Evolutionary conservation across 2,797 vertebrate genomes (phyloP).

Genomic region (Eupleurogrammus muticus): DNA sequence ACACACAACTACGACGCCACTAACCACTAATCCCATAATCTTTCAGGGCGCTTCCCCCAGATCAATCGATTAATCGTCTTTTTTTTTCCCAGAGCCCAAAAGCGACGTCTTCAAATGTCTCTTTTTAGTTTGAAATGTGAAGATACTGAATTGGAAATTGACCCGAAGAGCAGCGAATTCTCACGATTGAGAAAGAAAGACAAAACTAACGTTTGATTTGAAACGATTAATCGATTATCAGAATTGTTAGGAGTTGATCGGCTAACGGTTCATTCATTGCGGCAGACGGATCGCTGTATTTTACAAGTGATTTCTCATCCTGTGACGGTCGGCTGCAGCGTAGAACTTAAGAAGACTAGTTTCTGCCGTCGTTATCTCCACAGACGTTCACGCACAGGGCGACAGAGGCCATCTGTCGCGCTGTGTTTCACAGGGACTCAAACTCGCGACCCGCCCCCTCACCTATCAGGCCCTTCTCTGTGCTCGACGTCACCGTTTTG

Average conservation of each 20-base stretch:
- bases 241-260: not conserved
- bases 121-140: not conserved
- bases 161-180: not conserved
- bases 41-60: not conserved
- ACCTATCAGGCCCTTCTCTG: constrained; percentile 98
- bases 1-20: constrained; percentile 33
- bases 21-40: not conserved
- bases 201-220: not conserved
- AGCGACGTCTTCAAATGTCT: not conserved
- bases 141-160: not conserved
- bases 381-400: constrained; percentile 13
- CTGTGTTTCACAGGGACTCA: constrained; percentile 45
- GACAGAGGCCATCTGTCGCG: constrained; percentile 1
- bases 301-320: constrained; percentile 14
- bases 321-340: too few species aligned
- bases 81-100: not conserved
- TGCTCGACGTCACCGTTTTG: constrained; percentile 97
- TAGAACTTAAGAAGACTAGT: not conserved
- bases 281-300: not conserved
- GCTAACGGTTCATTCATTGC: not conserved
- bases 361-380: not conserved
- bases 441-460: constrained; percentile 75
- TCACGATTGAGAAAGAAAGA: constrained; percentile 4
- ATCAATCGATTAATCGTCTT: constrained; percentile 28
- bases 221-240: constrained; percentile 33